These are phyloP conservation scores for Neotoxoptera formosana DNA, from an alignment of 1,140 invertebrate species.

Conservation along the genomic window DNA sequence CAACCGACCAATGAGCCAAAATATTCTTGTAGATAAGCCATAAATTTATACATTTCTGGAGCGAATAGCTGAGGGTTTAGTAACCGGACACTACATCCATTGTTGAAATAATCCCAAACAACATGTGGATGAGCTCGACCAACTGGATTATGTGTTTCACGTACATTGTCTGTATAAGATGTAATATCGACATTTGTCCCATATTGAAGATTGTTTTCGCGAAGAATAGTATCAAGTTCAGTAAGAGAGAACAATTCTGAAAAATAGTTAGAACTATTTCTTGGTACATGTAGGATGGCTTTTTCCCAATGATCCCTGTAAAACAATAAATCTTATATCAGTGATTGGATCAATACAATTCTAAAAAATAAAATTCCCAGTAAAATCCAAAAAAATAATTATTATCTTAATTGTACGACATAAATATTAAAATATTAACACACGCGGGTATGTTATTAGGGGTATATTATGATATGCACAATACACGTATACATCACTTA, in stretches of 20 bases:
- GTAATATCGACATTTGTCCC: conserved; percentile 92
- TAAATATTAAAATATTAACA: neutral
- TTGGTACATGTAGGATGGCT: conserved; percentile 76
- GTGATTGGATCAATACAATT: neutral
- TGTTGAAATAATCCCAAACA: conserved; percentile 91
- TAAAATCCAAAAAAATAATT: neutral
- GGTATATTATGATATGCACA: neutral
- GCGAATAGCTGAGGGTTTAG: conserved; percentile 94
- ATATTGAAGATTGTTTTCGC: conserved; percentile 78
- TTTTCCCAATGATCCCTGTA: conserved; percentile 78
- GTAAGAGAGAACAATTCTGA: conserved; percentile 76
- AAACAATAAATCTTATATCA: conserved; percentile 58
- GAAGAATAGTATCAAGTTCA: conserved; percentile 79
- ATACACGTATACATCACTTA: conserved; percentile 61
- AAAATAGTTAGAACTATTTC: conserved; percentile 73
- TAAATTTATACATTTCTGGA: conserved; percentile 65
- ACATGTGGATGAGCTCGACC: conserved; percentile 77
- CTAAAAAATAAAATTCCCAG: neutral
- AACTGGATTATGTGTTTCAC: conserved; percentile 87
- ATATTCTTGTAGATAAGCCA: conserved; percentile 88
- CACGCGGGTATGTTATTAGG: no score
- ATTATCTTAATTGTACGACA: neutral
- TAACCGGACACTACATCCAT: conserved; percentile 90
- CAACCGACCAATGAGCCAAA: conserved; percentile 93
- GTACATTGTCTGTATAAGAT: conserved; percentile 77